Evolutionary conservation across 2,797 vertebrate genomes (phyloP).

Genomic region (Prionace glauca): DNA sequence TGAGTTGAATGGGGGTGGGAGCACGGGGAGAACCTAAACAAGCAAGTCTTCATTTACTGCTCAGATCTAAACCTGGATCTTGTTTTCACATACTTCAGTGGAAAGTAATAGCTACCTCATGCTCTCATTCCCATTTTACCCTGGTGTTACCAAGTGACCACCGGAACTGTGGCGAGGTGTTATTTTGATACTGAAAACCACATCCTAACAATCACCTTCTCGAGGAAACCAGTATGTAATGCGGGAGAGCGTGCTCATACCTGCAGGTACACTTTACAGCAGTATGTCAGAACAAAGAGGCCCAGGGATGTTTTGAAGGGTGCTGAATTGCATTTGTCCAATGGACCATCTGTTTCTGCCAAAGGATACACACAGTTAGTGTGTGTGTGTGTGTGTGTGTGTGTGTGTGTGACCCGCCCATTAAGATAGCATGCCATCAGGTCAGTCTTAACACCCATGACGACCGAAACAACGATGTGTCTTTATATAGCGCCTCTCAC

Average conservation of each 20-base stretch:
- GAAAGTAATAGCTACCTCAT: slow-evolving; percentile 3
- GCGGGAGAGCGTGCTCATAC: background rate
- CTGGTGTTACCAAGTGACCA: background rate
- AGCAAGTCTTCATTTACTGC: background rate
- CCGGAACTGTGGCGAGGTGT: background rate
- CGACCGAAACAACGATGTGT: no score
- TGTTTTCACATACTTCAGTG: background rate
- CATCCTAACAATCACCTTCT: background rate
- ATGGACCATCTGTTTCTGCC: background rate
- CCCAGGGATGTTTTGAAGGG: background rate
- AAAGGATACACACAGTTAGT: background rate
- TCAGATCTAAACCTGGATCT: background rate
- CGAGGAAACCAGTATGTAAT: background rate
- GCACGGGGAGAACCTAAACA: background rate
- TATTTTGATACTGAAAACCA: background rate
- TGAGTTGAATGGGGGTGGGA: background rate
- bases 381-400: background rate
- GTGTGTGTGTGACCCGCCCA: background rate
- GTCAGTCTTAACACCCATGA: background rate
- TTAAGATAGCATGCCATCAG: background rate
- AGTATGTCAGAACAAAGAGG: background rate
- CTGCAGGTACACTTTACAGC: background rate
- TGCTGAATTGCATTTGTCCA: background rate
- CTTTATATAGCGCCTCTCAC: no score
- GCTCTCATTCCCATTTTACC: background rate